Base-by-base conservation (phyloP, 2,888 invertebrate species). In the Mermis nigrescens region DNA sequence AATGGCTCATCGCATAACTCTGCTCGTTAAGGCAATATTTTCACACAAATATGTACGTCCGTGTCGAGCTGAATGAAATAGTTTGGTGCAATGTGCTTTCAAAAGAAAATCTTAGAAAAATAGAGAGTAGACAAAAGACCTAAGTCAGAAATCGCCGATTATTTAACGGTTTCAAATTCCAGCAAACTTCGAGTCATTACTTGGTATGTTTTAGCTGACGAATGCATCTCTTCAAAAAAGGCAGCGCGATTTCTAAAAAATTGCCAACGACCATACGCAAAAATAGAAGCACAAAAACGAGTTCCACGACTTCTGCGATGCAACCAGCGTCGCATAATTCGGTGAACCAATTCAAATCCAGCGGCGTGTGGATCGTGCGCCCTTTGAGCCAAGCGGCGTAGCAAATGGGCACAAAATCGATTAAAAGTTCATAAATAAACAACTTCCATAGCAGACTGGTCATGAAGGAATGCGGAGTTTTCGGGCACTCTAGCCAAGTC, bases 351-450 rank as follows among this genome's bases (percentile, higher is more conserved):
- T 53, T 27, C 31, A 53, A 22, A 53, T 53, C 31, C 22, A 53
- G 24, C 31, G 54, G 54, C 31, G 54, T 53, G 4, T 53, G 19
- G 24, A 48, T 24, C 24, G 48, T 48, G 12, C 24, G 12, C 7
- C 54, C 54, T 29, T 53, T 53, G 12, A 53, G 12, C 54, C 54
- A 53, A 4, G 54, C 54, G 4, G 54, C 54, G 31, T 53, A 53
- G 31, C 28, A 27, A 53, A 53, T 53, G 31, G 54, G 54, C 24
- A 53, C 29, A 24, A 53, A 53, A 27, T 53, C 54, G 54, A n/a
- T 53, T 3, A 31, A 3, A 12, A 53, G 12, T 53, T 53, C 54
- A 31, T 29, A 53, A 12, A 53, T 22, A 31, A 53, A 53, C 12
- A 53, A 53, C 31, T 53, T 53, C 54, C 54, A 53, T 15, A 53